Evolutionary conservation across 2,888 invertebrate genomes (phyloP).

Genomic region (Ormyrus thymus): DNA sequence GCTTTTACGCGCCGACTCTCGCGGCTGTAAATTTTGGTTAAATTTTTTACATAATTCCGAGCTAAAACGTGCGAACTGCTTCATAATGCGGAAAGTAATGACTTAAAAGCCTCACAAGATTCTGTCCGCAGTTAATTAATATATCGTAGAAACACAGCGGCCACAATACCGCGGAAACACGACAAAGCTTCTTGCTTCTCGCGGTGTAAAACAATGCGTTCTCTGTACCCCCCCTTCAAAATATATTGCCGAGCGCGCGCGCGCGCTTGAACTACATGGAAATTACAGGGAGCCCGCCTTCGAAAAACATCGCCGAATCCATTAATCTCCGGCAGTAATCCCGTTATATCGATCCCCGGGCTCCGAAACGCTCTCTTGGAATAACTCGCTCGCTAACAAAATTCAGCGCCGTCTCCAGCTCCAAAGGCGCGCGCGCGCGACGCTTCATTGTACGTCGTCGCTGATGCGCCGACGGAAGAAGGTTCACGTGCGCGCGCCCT

Average conservation of each 20-base stretch:
- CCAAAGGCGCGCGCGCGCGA: neutral
- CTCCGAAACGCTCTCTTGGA: neutral
- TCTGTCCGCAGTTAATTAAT: constrained; percentile 48
- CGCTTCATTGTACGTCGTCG: neutral
- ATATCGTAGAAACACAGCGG: constrained; percentile 35
- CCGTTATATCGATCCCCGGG: too few species aligned
- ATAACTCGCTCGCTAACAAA: neutral
- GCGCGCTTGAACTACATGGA: too few species aligned
- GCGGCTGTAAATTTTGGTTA: constrained; percentile 17
- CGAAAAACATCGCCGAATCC: too few species aligned
- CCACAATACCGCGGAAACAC: constrained; percentile 42
- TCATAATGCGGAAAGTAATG: constrained; percentile 23
- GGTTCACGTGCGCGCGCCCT: neutral
- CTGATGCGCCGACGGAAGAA: neutral
- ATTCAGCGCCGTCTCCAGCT: neutral
- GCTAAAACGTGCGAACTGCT: constrained; percentile 6
- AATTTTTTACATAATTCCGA: constrained; percentile 14
- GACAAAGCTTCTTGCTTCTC: constrained; percentile 52
- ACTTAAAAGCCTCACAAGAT: constrained; percentile 38
- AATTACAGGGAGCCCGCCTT: too few species aligned
- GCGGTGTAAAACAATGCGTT: constrained; percentile 36
- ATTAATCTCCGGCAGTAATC: too few species aligned
- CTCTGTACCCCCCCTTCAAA: neutral
- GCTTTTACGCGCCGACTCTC: neutral
- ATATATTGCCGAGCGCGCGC: too few species aligned